phyloP scores from a whole-genome alignment of 2,797 vertebrate species.

The Galago senegalensis region DNA sequence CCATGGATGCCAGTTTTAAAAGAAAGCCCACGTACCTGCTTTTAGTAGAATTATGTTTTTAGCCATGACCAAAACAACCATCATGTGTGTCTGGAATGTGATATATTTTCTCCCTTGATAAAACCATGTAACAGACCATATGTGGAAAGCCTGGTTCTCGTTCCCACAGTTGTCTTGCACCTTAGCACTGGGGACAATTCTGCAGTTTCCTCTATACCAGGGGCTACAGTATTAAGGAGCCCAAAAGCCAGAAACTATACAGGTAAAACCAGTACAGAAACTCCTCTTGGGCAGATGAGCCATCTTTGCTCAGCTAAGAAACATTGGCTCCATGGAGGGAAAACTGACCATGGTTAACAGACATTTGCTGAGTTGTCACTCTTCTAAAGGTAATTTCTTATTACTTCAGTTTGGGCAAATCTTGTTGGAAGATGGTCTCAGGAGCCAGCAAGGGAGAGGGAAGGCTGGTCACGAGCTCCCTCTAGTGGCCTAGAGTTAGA shows the following conservation, averaged over 20 bases:
- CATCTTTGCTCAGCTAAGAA: background rate
- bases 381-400: background rate
- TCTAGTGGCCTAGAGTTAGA: slow-evolving; percentile 72
- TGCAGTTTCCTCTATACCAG: background rate
- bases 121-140: background rate
- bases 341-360: background rate
- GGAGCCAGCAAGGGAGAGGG: background rate
- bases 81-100: background rate
- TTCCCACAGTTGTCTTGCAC: background rate
- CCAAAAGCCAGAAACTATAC: too few relatives aligned
- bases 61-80: background rate
- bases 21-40: background rate
- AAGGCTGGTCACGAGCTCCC: slow-evolving; percentile 71
- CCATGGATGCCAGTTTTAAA: background rate
- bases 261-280: background rate
- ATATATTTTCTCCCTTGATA: background rate
- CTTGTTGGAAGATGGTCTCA: background rate
- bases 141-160: background rate
- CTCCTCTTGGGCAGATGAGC: background rate
- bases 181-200: background rate
- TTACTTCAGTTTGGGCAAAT: background rate
- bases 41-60: background rate
- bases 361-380: background rate
- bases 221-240: background rate
- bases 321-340: background rate